Percentiles rank a stretch among this genome's conserved stretches.
Conservation (phyloP, 2,888 invertebrate species). For the Protula sp. region DNA sequence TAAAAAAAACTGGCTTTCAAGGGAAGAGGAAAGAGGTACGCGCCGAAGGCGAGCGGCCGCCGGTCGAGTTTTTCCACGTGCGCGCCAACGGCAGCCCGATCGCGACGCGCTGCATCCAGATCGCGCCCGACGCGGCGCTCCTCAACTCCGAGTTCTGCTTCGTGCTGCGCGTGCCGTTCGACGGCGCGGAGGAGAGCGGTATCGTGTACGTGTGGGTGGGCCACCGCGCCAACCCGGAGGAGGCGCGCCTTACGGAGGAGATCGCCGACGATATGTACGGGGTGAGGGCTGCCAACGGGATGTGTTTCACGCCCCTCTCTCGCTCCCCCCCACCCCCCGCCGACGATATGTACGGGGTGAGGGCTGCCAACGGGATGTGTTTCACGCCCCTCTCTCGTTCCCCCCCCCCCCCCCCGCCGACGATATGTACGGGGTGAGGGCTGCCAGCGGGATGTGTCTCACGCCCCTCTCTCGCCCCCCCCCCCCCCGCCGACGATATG, state of each 20-base stretch:
- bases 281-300: constrained; percentile 26
- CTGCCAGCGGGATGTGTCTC: too few relatives aligned
- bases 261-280: constrained; percentile 84
- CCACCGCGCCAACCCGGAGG: constrained; percentile 74
- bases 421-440: too few relatives aligned
- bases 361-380: too few relatives aligned
- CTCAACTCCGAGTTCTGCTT: constrained; percentile 96
- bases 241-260: constrained; percentile 73
- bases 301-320: too few relatives aligned
- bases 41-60: constrained; percentile 32
- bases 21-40: constrained; percentile 29
- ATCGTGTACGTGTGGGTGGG: constrained; percentile 97
- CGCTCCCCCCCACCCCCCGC: too few relatives aligned
- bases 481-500: too few relatives aligned
- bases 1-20: too few relatives aligned
- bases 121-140: constrained; percentile 68
- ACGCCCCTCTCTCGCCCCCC: too few relatives aligned
- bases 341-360: too few relatives aligned
- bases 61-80: constrained; percentile 80
- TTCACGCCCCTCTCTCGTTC: too few relatives aligned
- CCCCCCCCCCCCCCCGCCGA: too few relatives aligned
- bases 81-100: constrained; percentile 92
- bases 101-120: constrained; percentile 75
- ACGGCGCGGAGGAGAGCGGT: constrained; percentile 76
- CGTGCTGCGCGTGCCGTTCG: constrained; percentile 81